Conservation (phyloP, 2,113 vertebrate species). For the Girardinichthys multiradiatus region DNA sequence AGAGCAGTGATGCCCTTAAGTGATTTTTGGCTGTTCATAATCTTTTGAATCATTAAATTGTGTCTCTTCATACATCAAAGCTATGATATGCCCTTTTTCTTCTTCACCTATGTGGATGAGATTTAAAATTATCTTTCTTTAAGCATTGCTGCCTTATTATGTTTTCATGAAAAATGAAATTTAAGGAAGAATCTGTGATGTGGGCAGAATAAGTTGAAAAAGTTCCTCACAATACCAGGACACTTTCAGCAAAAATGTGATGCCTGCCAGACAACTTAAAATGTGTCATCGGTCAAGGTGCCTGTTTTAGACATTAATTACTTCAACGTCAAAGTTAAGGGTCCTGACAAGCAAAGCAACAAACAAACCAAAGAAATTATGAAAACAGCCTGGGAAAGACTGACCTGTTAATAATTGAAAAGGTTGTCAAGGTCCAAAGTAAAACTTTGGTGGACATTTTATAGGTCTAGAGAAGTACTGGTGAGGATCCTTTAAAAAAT, state of each 20-base stretch:
- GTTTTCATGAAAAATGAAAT: background rate
- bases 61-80: constrained; percentile 34
- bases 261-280: no score
- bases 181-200: background rate
- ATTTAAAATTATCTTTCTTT: constrained; percentile 2
- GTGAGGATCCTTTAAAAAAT: background rate
- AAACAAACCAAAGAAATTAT: no score
- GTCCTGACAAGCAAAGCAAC: no score
- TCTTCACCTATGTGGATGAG: background rate
- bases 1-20: no score
- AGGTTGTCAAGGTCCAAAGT: background rate
- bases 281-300: no score
- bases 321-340: no score
- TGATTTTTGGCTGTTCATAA: constrained; percentile 30
- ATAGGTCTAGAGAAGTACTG: background rate
- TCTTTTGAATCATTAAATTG: constrained; percentile 33
- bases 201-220: background rate
- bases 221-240: no score
- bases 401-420: no score
- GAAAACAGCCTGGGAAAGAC: no score
- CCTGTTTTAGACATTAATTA: no score
- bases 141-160: background rate
- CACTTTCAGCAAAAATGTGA: no score
- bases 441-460: background rate
- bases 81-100: constrained; percentile 5